Conservation (phyloP, 2,113 vertebrate genomes). For the Drymodes brunneopygia region DNA sequence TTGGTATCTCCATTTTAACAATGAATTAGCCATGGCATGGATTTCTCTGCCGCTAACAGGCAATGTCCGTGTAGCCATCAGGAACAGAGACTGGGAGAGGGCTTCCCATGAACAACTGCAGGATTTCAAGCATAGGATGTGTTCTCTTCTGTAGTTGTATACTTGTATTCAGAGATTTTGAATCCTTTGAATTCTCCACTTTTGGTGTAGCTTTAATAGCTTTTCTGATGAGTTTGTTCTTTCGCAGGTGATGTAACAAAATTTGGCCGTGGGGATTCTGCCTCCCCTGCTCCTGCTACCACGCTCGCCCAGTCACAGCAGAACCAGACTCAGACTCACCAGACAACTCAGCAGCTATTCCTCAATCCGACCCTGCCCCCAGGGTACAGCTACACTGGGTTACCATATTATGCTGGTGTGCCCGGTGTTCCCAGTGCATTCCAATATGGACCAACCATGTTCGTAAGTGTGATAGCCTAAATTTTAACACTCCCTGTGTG, state of each 20-base stretch:
- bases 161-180: background rate
- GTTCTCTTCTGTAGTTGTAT: background rate
- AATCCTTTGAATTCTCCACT: background rate
- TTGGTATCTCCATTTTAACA: background rate
- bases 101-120: background rate
- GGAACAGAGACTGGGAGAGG: background rate
- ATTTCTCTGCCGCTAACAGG: background rate
- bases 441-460: slow-evolving; percentile 92
- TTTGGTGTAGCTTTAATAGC: background rate
- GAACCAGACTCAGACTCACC: slow-evolving; percentile 82
- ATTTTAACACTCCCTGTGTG: background rate
- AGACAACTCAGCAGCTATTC: slow-evolving; percentile 89
- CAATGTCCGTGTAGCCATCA: background rate
- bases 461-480: slow-evolving; percentile 73
- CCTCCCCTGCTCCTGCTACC: slow-evolving; percentile 87
- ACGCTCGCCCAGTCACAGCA: slow-evolving; percentile 84
- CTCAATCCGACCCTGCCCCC: slow-evolving; percentile 87
- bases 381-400: slow-evolving; percentile 91
- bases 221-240: slow-evolving; percentile 5
- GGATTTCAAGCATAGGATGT: background rate
- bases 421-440: slow-evolving; percentile 89
- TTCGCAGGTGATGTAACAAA: slow-evolving; percentile 88
- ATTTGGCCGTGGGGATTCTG: slow-evolving; percentile 90
- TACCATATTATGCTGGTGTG: slow-evolving; percentile 90
- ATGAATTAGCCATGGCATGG: background rate